phyloP scores from a whole-genome alignment of 2,113 vertebrate genomes.

The Podarcis raffonei region DNA sequence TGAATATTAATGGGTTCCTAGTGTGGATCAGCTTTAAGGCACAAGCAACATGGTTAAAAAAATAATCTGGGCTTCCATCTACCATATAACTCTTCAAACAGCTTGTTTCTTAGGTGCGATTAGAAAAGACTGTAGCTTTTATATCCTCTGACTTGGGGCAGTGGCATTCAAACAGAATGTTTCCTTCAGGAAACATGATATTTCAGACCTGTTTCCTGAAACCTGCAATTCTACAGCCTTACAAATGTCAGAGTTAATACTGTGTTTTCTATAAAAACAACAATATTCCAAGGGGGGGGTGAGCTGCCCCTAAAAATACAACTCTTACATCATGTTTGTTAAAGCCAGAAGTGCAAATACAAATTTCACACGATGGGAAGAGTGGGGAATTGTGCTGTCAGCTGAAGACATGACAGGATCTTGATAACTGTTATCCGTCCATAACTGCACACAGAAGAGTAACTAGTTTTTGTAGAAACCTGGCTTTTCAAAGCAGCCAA shows the following conservation, averaged over 20 bases:
- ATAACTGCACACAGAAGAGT: slow-evolving; percentile 30
- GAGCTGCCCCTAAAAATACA: slow-evolving; percentile 23
- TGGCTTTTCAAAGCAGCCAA: slow-evolving; percentile 15
- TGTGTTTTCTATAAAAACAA: slow-evolving; percentile 51
- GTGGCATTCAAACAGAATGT: slow-evolving; percentile 24
- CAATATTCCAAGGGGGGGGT: slow-evolving; percentile 29
- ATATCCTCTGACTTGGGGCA: background rate
- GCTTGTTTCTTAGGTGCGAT: slow-evolving; percentile 4
- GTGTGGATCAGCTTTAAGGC: background rate
- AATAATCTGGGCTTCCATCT: background rate
- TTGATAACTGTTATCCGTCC: slow-evolving; percentile 52
- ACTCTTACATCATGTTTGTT: background rate
- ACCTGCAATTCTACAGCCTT: slow-evolving; percentile 19
- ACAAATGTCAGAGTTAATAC: slow-evolving; percentile 42
- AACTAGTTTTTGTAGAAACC: slow-evolving; percentile 57
- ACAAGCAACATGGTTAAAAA: background rate
- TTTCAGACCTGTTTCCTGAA: slow-evolving; percentile 40
- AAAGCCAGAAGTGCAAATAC: slow-evolving; percentile 31
- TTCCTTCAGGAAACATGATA: slow-evolving; percentile 8
- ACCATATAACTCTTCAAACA: background rate
- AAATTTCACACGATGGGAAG: slow-evolving; percentile 48
- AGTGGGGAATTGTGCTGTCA: slow-evolving; percentile 58
- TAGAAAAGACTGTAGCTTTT: background rate
- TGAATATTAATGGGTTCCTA: background rate
- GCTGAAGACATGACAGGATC: slow-evolving; percentile 44